phyloP scores from a whole-genome alignment of 2,797 vertebrate species.

The Poecilia picta region DNA sequence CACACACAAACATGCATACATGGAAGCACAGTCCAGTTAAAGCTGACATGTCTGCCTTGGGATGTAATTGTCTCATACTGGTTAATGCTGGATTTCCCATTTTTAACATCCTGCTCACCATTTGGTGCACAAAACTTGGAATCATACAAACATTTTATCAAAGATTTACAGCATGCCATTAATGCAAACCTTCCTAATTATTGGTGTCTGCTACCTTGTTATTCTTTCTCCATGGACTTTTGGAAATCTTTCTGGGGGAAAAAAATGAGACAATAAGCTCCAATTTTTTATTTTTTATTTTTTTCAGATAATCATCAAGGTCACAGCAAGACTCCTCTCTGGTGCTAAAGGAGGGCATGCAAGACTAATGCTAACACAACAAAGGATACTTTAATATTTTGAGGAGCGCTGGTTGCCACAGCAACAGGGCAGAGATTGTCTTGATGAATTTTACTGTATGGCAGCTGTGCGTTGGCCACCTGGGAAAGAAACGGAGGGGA shows the following conservation, averaged over 20 bases:
- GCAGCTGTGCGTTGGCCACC: constrained; percentile 34
- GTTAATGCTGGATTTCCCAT: neutral
- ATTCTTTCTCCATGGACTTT: neutral
- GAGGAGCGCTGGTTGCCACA: constrained; percentile 52
- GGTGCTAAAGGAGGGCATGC: neutral
- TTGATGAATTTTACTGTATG: constrained; percentile 37
- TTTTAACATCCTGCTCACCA: neutral
- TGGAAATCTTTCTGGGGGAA: neutral
- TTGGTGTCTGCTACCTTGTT: neutral
- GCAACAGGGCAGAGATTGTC: constrained; percentile 54
- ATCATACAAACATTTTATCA: neutral
- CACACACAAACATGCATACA: neutral
- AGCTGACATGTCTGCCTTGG: neutral
- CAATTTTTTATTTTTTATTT: neutral
- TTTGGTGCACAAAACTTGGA: neutral
- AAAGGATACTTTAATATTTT: constrained; percentile 31
- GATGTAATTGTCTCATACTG: neutral
- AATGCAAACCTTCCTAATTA: neutral
- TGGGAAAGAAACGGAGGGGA: constrained; percentile 19
- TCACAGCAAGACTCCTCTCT: neutral
- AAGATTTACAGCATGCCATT: neutral
- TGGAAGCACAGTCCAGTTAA: neutral
- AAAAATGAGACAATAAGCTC: neutral
- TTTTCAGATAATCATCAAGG: neutral
- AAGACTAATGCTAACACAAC: constrained; percentile 7